Conservation (phyloP, 2,113 vertebrate species). For the Aspiorhynchus laticeps region DNA sequence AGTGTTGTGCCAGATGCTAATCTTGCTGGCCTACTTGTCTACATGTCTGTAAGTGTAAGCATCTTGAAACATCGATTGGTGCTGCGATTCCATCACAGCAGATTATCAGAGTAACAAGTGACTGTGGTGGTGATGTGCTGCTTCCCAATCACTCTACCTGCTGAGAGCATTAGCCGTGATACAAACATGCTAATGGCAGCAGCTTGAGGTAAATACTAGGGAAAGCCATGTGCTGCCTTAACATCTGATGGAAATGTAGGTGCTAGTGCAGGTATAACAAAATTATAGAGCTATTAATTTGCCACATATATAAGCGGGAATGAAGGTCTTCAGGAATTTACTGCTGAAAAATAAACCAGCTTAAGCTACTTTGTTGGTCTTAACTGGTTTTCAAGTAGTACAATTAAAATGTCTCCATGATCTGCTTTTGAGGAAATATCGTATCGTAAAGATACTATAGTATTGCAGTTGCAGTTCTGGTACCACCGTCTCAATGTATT, state of each 20-base stretch:
- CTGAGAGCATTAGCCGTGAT: background rate
- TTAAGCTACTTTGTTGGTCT: too few relatives aligned
- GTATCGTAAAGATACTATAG: too few relatives aligned
- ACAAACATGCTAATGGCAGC: constrained; percentile 25
- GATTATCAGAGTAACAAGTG: constrained; percentile 30
- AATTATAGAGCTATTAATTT: too few relatives aligned
- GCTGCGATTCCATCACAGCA: constrained; percentile 29
- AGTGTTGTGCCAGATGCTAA: constrained; percentile 14
- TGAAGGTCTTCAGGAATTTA: background rate
- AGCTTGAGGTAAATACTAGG: constrained; percentile 16
- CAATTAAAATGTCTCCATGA: too few relatives aligned
- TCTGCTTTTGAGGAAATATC: too few relatives aligned
- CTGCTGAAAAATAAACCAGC: background rate
- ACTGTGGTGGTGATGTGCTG: constrained; percentile 15
- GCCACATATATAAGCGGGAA: background rate
- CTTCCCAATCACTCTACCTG: background rate
- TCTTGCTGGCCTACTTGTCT: background rate
- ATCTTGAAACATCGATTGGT: constrained; percentile 20
- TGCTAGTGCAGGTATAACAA: background rate
- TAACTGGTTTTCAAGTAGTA: too few relatives aligned
- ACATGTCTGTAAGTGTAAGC: constrained; percentile 18
- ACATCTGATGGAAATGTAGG: background rate
- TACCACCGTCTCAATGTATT: too few relatives aligned
- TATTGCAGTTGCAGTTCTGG: too few relatives aligned
- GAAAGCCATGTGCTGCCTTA: background rate